These are phyloP conservation scores for Lepeophtheirus salmonis DNA, from an alignment of 1,140 invertebrate genomes.

Conservation along the genomic window DNA sequence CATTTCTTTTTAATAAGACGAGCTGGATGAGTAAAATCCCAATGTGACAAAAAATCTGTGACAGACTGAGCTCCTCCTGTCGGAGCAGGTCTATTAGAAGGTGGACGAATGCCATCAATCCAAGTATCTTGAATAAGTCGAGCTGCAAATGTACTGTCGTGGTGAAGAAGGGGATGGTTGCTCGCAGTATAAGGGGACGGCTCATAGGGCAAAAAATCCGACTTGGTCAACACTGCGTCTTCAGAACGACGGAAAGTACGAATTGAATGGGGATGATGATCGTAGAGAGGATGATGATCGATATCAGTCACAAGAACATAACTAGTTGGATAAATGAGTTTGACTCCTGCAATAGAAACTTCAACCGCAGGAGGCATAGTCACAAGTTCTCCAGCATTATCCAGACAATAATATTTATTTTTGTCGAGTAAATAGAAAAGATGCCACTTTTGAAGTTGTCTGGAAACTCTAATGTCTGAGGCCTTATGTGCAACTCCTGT, in stretches of 20 bases:
- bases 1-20: conserved; percentile 7
- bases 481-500: conserved; percentile 63
- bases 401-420: conserved; percentile 20
- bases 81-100: neutral
- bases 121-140: conserved; percentile 20
- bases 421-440: conserved; percentile 68
- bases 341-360: conserved; percentile 53
- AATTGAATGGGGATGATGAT: neutral
- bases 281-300: conserved; percentile 35
- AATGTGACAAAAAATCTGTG: conserved; percentile 4
- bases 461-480: conserved; percentile 46
- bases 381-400: conserved; percentile 23
- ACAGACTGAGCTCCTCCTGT: neutral
- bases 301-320: conserved; percentile 78
- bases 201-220: neutral
- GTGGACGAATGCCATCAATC: neutral
- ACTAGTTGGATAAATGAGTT: conserved; percentile 80
- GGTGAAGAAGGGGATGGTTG: neutral
- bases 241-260: neutral
- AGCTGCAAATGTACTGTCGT: neutral
- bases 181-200: neutral
- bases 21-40: conserved; percentile 9
- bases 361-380: conserved; percentile 46
- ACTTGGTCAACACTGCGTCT: neutral
- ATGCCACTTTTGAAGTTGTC: conserved; percentile 75